A percentile compares a stretch with the other conserved stretches of the same genome.
Conservation (phyloP, 2,113 vertebrate species). For the Potamarius usumacintae region DNA sequence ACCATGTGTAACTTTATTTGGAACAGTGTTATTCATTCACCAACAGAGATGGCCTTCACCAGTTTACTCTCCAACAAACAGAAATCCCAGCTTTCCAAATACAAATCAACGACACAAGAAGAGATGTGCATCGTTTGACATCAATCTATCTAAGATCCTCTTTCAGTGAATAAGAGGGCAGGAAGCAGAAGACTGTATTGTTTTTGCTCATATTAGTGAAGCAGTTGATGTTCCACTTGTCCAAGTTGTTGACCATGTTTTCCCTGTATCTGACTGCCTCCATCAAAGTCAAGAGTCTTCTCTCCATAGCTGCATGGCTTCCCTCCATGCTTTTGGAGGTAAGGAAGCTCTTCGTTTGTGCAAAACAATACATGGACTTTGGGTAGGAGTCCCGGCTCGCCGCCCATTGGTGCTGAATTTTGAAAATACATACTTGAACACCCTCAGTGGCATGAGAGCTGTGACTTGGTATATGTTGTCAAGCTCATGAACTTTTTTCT, state of each 20-base stretch:
- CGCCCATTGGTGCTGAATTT: constrained; percentile 55
- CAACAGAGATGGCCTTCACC: constrained; percentile 51
- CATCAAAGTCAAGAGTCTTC: constrained; percentile 38
- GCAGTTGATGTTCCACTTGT: background rate
- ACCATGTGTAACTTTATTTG: constrained; percentile 31
- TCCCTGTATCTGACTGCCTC: constrained; percentile 36
- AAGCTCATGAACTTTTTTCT: constrained; percentile 29
- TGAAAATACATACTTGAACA: constrained; percentile 52
- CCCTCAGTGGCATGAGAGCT: constrained; percentile 53
- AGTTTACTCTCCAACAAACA: constrained; percentile 52
- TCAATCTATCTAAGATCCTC: constrained; percentile 16
- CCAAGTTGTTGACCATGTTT: constrained; percentile 6
- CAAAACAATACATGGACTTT: constrained; percentile 51
- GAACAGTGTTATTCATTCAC: constrained; percentile 49
- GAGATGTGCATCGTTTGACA: constrained; percentile 46
- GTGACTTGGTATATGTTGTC: constrained; percentile 38
- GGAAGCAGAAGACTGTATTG: constrained; percentile 17
- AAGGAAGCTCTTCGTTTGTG: constrained; percentile 46
- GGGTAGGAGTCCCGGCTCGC: constrained; percentile 53
- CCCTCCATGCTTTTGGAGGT: constrained; percentile 16
- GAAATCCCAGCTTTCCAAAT: constrained; percentile 47
- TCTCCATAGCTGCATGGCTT: constrained; percentile 37
- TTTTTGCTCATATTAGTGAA: constrained; percentile 1
- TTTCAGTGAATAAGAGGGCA: constrained; percentile 4
- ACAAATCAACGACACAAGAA: constrained; percentile 44